Base-by-base conservation (phyloP, 1,140 invertebrate species). In the Drosophila prosaltans region DNA sequence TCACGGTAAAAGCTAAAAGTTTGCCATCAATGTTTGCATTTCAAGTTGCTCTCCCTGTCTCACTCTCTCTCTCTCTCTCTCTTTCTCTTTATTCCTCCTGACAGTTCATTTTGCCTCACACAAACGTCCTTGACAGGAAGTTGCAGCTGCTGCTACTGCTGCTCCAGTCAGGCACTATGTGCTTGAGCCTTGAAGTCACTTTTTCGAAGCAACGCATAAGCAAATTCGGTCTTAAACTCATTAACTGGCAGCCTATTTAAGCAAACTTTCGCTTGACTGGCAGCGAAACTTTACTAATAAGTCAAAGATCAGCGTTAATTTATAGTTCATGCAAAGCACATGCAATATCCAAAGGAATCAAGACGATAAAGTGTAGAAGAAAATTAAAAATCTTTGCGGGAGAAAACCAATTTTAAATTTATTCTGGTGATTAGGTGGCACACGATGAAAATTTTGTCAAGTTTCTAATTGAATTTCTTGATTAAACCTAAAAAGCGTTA, bases 11-110 rank as follows among this genome's bases (percentile, higher is more conserved):
- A 76, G 83, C 76, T 69, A 83, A 88, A 88, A 86, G 83, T 86
- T 86, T 88, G 67, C 76, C 79, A 71, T 77, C 80, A 80, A 66
- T 86, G 82, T 88, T 86, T 88, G 83, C 76, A 65, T 77, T 86
- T 68, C 64, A 74, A 86, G 83, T 83, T 79, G 74, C 63, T 66
- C 74, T 36, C 32, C 1, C 6, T 36, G 3, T 1, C 32, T 6
- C 32, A 6, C 32, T 36, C 32, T 36, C 1, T 36, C n/a, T n/a
- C n/a, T n/a, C n/a, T n/a, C n/a, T n/a, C n/a, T n/a, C n/a, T n/a
- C n/a, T n/a, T n/a, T n/a, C n/a, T n/a, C n/a, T n/a, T n/a, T n/a
- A n/a, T n/a, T 36, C 6, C 1, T 78, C 75, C 75, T 78, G 74
- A 74, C 75, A 78, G 75, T 78, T 81, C 75, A 86, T 85, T 88